Conservation (phyloP, 2,797 vertebrate genomes). For the Syngnathus rostellatus region DNA sequence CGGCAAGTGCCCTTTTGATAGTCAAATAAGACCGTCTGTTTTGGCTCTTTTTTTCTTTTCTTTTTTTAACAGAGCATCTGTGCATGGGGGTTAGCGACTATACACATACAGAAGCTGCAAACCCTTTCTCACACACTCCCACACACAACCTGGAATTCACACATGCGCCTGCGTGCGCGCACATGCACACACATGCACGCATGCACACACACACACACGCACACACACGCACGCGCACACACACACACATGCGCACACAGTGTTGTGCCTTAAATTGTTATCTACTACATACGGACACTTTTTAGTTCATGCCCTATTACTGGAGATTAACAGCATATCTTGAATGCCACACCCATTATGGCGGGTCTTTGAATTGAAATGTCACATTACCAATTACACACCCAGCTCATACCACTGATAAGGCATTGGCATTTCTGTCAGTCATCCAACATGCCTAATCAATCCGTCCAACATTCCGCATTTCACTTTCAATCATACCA, state of each 20-base stretch:
- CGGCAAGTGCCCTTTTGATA: conserved; percentile 40
- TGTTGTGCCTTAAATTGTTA: conserved; percentile 13
- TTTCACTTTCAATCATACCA: conserved; percentile 17
- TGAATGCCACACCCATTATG: conserved; percentile 46
- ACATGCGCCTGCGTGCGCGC: not conserved
- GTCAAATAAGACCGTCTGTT: conserved; percentile 53
- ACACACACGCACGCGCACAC: not conserved
- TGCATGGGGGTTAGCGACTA: conserved; percentile 46
- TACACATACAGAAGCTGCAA: conserved; percentile 18
- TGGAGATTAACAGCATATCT: conserved; percentile 38
- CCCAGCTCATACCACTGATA: conserved; percentile 27
- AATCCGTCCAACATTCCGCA: conserved; percentile 28
- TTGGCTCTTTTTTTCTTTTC: conserved; percentile 25
- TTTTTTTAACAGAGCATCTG: conserved; percentile 60
- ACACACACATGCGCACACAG: too few species aligned
- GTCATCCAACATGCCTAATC: conserved; percentile 30
- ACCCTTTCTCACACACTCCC: not conserved
- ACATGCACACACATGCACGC: not conserved
- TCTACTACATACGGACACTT: conserved; percentile 15
- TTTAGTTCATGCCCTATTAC: conserved; percentile 13
- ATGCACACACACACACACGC: not conserved
- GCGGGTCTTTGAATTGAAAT: conserved; percentile 48
- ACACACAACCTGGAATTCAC: not conserved
- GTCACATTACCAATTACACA: conserved; percentile 49
- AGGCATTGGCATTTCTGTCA: conserved; percentile 38